Base-by-base conservation (phyloP, 1,140 invertebrate species). In the Leptinotarsa undecemlineata region DNA sequence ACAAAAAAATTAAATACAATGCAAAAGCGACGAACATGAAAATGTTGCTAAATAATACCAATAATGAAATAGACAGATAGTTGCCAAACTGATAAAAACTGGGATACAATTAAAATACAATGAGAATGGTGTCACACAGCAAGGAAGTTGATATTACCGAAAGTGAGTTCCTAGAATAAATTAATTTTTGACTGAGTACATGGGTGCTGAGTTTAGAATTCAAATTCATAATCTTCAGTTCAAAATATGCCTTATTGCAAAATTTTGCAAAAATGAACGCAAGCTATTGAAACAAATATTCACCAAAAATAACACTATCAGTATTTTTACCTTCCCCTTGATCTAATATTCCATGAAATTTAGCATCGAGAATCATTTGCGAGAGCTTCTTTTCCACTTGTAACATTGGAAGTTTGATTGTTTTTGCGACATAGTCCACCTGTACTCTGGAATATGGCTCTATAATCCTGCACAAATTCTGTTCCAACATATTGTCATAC, bases 341-440 rank as follows among this genome's bases (percentile, higher is more conserved):
- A 88, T 99, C 98, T 66, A 99, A 88, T 79, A 99, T 98, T 20
- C 98, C 97, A 87, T 93, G 91, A 77, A 99, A 92, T 86, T 99
- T 99, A 79, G 98, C 97, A 86, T 99, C 98, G 82, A 99, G 87
- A 84, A 99, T 99, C 98, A 99, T 99, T 86, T 99, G 98, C 26
- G 98, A 99, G 19, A 99, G 86, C 87, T 99, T 99, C 86, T 98
- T 98, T 85, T 99, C 98, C 63, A 99, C 97, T 87, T 94, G 92
- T 68, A 93, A 89, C 86, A 95, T 91, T 13, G 94, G 92, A 62
- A 99, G 87, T 82, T 96, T 93, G 87, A 99, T 99, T 74, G 92
- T 90, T 75, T 92, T 90, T 17, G 96, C 93, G 80, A 97, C 87
- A 84, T 88, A 87, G 74, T 89, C 87, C 80, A 97, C 96, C 89